Evolutionary conservation across 2,113 vertebrate species (phyloP).

Genomic region (Probosciger aterrimus): DNA sequence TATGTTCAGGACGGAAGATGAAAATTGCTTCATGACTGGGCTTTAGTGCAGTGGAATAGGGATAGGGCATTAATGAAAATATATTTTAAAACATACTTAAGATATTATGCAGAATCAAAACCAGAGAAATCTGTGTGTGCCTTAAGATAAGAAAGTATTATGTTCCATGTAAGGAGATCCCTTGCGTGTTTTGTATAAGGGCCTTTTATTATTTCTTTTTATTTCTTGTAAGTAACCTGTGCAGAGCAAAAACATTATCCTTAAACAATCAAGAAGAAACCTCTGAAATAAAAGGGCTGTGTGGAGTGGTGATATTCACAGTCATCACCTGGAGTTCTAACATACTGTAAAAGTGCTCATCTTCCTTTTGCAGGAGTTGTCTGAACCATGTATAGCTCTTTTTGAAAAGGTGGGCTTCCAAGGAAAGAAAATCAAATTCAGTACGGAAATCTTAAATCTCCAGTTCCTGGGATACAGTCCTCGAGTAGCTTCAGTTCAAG

Average conservation of each 20-base stretch:
- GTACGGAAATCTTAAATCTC: conserved; percentile 77
- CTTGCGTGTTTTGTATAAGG: not conserved
- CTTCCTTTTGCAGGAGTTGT: conserved; percentile 83
- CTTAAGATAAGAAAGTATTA: not conserved
- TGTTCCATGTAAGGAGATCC: not conserved
- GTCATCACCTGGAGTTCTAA: not conserved
- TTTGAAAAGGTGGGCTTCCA: conserved; percentile 85
- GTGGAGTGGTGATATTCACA: not conserved
- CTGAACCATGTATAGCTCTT: conserved; percentile 84
- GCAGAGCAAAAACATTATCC: not conserved
- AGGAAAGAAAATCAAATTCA: conserved; percentile 84
- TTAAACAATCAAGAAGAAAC: not conserved
- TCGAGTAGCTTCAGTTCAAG: conserved; percentile 83
- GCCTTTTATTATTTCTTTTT: not conserved
- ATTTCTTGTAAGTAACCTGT: not conserved
- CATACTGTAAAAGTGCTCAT: not conserved
- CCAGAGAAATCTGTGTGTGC: not conserved
- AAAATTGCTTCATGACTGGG: not conserved
- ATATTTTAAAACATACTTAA: not conserved
- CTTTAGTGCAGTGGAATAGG: not conserved
- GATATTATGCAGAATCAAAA: not conserved
- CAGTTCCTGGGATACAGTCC: conserved; percentile 78
- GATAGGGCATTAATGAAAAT: not conserved
- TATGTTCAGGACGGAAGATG: not conserved
- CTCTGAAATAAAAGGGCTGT: not conserved